phyloP scores from a whole-genome alignment of 2,113 vertebrate genomes.

The Gasterosteus aculeatus region DNA sequence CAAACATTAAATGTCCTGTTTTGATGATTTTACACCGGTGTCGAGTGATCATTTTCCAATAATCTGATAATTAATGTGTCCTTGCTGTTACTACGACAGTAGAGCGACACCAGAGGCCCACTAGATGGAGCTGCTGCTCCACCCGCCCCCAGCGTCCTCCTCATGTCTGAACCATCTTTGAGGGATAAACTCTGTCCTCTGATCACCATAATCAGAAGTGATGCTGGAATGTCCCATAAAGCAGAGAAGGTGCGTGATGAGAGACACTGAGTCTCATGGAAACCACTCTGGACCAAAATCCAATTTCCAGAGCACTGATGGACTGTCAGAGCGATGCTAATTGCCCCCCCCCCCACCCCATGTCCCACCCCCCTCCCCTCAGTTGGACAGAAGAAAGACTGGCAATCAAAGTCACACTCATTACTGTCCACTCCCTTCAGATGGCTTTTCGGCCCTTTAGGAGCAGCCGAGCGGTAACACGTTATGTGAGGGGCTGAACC shows the following conservation, averaged over 20 bases:
- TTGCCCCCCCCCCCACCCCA: constrained; percentile 25
- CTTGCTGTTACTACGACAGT: neutral
- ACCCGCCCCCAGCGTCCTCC: fast-evolving
- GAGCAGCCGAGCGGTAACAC: constrained; percentile 3
- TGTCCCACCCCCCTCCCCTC: constrained; percentile 7
- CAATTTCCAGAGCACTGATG: constrained; percentile 48
- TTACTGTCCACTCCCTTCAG: constrained; percentile 38
- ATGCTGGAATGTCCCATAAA: neutral
- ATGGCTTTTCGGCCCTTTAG: neutral
- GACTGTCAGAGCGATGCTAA: constrained; percentile 50
- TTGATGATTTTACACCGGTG: too few relatives aligned
- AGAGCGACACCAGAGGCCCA: constrained; percentile 1
- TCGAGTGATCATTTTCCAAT: too few relatives aligned
- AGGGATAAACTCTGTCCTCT: neutral
- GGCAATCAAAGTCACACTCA: constrained; percentile 58
- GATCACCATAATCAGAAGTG: neutral
- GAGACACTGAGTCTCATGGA: constrained; percentile 5
- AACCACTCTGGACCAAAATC: constrained; percentile 34
- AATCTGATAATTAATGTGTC: neutral
- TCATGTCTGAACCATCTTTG: neutral
- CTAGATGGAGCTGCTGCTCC: constrained; percentile 47
- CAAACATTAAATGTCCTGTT: too few relatives aligned
- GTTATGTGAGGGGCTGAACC: constrained; percentile 9
- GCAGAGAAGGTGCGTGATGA: neutral
- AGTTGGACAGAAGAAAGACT: constrained; percentile 47